Base-by-base conservation (phyloP, 2,797 vertebrate genomes). In the Iguana delicatissima region DNA sequence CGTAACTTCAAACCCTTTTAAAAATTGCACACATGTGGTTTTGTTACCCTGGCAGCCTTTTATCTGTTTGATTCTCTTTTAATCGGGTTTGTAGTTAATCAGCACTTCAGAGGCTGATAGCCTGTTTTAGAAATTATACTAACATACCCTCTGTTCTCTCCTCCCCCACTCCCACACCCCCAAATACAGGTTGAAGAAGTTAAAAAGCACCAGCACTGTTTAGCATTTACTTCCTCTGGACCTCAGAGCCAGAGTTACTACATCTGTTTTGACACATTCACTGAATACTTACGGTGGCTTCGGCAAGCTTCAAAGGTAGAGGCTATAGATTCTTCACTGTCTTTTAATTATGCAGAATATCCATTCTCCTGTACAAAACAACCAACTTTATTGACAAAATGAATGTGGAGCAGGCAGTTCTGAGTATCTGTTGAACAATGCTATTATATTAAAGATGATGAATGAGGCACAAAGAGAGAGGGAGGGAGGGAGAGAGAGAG, bases 241-340 rank as follows among this genome's bases (percentile, higher is more conserved):
- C 98, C 99, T 94, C 99, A 99, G 95, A 99, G 98, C 97, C 99
- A 99, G 97, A 99, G 98, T 83, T 99, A 99, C 97, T 99, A 99
- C 95, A 98, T 99, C 96, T 99, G 98, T 97, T 99, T 99, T 1
- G 99, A 99, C 96, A 99, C 98, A 93, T 99, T 99, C 98, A 99
- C 99, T 10, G 99, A 99, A 94, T 99, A 99, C 96, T 97, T 99
- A 95, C 98, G 99, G 90, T 99, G 99, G 99, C 98, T 99, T 94
- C 97, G 99, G 93, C 99, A 99, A 80, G 99, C 98, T 80, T 98
- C 99, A 90, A 99, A 99, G 98, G 99, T 98, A 96, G 13, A 0
- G 74, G 35, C 9, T 6, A 8, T 38, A 2, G 32, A 46, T 29
- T 72, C 79, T 29, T 42, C 18, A 29, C 42, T 20, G 18, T 35